Percentiles rank a stretch among this genome's conserved stretches.
phyloP scores from a whole-genome alignment of 2,797 vertebrate genomes.

The Psittacula echo region DNA sequence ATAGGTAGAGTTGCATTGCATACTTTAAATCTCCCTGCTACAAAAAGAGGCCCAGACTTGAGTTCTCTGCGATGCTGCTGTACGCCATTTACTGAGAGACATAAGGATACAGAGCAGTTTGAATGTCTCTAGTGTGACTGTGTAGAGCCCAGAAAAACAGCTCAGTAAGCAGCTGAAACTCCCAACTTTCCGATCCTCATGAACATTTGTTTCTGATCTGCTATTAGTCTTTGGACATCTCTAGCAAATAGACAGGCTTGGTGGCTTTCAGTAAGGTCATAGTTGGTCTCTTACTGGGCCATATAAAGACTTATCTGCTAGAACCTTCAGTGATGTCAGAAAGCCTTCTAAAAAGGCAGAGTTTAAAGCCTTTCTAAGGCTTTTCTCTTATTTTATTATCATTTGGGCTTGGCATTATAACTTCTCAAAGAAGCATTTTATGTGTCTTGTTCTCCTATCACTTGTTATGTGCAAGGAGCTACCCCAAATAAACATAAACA shows the following conservation, averaged over 20 bases:
- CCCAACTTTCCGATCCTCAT: background rate
- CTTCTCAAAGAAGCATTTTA: background rate
- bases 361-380: background rate
- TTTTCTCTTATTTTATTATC: background rate
- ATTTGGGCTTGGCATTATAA: background rate
- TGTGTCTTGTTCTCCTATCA: background rate
- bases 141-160: background rate
- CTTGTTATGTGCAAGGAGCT: background rate
- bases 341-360: background rate
- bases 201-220: background rate
- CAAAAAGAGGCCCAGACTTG: background rate
- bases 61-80: background rate
- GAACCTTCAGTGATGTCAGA: background rate
- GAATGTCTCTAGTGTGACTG: background rate
- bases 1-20: background rate
- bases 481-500: background rate
- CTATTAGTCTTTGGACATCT: background rate
- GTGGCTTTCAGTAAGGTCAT: background rate
- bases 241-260: background rate
- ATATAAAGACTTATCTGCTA: background rate
- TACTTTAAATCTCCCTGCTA: background rate
- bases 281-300: background rate
- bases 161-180: background rate
- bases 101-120: background rate
- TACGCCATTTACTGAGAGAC: background rate